Evolutionary conservation across 2,113 vertebrate species (phyloP), one percentile per base, ranked within the genome.

Genomic region (Henicopernis longicauda): DNA sequence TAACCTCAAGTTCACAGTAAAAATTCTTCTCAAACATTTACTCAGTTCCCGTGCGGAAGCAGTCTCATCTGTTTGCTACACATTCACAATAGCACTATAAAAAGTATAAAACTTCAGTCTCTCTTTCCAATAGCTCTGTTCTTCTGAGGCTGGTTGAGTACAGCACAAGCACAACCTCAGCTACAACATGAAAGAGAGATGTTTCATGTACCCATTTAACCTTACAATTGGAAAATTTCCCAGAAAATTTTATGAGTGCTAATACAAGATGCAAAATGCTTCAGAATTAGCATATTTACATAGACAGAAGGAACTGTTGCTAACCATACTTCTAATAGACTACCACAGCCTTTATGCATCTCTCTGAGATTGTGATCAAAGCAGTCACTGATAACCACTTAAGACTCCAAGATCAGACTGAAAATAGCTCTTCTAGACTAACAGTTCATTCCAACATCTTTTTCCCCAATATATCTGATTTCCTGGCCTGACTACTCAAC

Each of bases 1-100:
- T 92, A 95, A 96, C 94, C 94, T 86, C 80, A 57, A 80, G 92
- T 97, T 97, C 94, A 1, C 85, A 82, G 42, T 9, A 89, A 91
- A 92, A 96, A 92, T 95, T 87, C 52, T 74, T 93, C 84, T 82
- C 79, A 79, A 94, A 81, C 59, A 63, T 93, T 77, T 90, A 40
- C 29, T 95, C 40, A 90, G 73, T 90, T 90, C 78, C 85, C 77
- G 54, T 79, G 72, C 0, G 5, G 83, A 87, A 93, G 50, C 5
- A 86, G 52, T 32, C 63, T 49, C 93, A 81, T 82, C 65, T 95
- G 89, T 93, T 91, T 87, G 49, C n/a, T 61, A 55, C 69, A 73
- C 12, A 44, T 86, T 79, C 77, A 82, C 29, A 94, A 72, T 0
- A 87, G 38, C 54, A 66, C 32, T 29, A 70, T 18, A 85, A 87